Base-by-base conservation (phyloP, 1,140 invertebrate genomes). In the Ooceraea biroi region DNA sequence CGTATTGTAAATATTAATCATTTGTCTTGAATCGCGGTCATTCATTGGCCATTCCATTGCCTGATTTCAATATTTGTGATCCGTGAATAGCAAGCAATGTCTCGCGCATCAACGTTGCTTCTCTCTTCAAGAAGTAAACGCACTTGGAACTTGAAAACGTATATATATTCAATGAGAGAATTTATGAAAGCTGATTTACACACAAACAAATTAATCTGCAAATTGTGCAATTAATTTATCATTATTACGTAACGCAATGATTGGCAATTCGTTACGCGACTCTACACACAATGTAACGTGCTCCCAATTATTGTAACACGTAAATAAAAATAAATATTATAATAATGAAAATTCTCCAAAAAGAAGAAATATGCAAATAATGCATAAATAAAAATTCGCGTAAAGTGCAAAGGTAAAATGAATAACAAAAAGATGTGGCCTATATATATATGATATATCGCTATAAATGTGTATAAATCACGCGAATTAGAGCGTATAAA, bases 381-480 rank as follows among this genome's bases (percentile, higher is more conserved):
- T 76, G 25, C 73, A 77, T 41, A 65, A 30, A 57, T 71, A 57
- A 57, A 69, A 71, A 69, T 57, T 27, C 14, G 17, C 44, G 52
- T 77, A 77, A 78, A 12, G 12, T 19, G 36, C 25, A 57, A 69
- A 69, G 55, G 10, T 36, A 27, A 72, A 71, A 46, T 82, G 14
- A 71, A 71, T 72, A 73, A 61, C 36, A 36, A 41, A 52, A 80
- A 63, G 55, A 65, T 84, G 57, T 71, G 55, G 82, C 85, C 74
- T 82, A 84, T 57, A 22, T 65, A 48, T n/a, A n/a, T n/a, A n/a
- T n/a, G n/a, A n/a, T n/a, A 58, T 74, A 77, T 83, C n/a, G 55
- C 58, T 83, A 83, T 77, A 83, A 74, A 78, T 69, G 48, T 83
- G 22, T 57, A 87, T 36, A 50, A 76, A 66, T 57, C 44, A 55